Conservation (phyloP, 2,797 vertebrate genomes). For the Myotis myotis region DNA sequence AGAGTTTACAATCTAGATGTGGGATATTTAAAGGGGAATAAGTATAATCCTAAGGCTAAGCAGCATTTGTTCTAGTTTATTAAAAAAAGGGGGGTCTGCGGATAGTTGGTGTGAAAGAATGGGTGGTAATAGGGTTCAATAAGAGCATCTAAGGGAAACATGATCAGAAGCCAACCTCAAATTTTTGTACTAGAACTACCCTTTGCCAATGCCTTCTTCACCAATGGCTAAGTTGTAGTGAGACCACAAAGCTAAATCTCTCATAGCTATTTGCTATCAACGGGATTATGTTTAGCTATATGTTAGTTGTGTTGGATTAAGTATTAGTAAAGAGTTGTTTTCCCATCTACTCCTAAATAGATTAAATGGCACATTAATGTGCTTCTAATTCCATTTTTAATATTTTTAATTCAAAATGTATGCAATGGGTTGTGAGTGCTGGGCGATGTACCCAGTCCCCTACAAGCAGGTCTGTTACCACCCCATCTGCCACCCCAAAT, state of each 20-base stretch:
- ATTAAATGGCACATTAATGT: conserved; percentile 79
- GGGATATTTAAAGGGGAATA: neutral
- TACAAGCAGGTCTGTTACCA: conserved; percentile 86
- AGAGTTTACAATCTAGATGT: neutral
- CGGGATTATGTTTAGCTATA: neutral
- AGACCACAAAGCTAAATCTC: neutral
- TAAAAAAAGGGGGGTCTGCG: neutral
- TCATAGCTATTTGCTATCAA: neutral
- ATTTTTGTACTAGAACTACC: neutral
- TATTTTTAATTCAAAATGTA: conserved; percentile 86
- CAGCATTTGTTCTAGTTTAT: neutral
- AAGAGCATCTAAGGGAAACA: conserved; percentile 5
- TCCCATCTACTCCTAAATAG: conserved; percentile 78
- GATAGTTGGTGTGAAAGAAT: neutral
- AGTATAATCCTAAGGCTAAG: neutral
- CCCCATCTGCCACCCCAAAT: conserved; percentile 89
- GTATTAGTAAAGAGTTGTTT: conserved; percentile 35
- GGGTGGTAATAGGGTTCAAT: neutral
- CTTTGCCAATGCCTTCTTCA: neutral
- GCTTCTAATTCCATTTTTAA: conserved; percentile 81
- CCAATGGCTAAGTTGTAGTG: neutral
- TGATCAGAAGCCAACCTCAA: neutral
- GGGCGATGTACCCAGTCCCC: conserved; percentile 84
- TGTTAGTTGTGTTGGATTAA: neutral
- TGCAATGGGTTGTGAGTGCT: conserved; percentile 81